Conservation (phyloP, 2,113 vertebrate genomes). For the Colistium nudipinnis region DNA sequence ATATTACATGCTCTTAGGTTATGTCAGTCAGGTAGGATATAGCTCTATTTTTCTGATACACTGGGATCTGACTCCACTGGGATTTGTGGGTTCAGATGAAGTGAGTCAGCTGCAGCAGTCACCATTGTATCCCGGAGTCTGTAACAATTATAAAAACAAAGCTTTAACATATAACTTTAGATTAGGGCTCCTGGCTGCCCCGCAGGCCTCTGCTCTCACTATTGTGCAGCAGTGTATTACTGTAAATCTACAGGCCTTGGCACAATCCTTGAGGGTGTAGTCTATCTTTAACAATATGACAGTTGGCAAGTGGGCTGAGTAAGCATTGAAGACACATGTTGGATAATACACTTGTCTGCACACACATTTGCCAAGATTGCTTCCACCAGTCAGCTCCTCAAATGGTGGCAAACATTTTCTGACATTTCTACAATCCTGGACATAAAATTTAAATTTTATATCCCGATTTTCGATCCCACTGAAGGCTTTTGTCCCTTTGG, state of each 20-base stretch:
- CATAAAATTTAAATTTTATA: conserved; percentile 53
- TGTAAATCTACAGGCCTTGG: conserved; percentile 59
- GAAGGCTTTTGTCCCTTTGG: conserved; percentile 47
- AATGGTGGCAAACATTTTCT: conserved; percentile 51
- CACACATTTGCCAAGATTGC: conserved; percentile 59
- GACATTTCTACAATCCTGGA: conserved; percentile 59
- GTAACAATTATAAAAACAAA: conserved; percentile 66
- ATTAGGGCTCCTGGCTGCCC: conserved; percentile 43
- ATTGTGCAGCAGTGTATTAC: conserved; percentile 47
- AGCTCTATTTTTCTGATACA: conserved; percentile 6
- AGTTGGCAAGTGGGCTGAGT: conserved; percentile 61
- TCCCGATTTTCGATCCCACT: conserved; percentile 50
- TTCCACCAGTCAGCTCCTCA: conserved; percentile 55
- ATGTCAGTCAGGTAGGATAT: not conserved
- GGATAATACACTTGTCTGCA: conserved; percentile 67
- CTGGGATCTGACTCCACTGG: conserved; percentile 28
- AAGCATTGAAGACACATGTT: conserved; percentile 72
- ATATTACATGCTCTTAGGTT: too few relatives aligned
- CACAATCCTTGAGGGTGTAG: conserved; percentile 48
- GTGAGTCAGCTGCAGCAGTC: conserved; percentile 62
- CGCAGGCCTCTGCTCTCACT: conserved; percentile 30
- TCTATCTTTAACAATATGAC: conserved; percentile 67
- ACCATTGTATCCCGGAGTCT: conserved; percentile 57
- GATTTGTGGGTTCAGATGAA: conserved; percentile 60
- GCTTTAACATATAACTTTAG: conserved; percentile 56